phyloP scores from a whole-genome alignment of 2,797 vertebrate genomes.

The Austrolebias charrua region DNA sequence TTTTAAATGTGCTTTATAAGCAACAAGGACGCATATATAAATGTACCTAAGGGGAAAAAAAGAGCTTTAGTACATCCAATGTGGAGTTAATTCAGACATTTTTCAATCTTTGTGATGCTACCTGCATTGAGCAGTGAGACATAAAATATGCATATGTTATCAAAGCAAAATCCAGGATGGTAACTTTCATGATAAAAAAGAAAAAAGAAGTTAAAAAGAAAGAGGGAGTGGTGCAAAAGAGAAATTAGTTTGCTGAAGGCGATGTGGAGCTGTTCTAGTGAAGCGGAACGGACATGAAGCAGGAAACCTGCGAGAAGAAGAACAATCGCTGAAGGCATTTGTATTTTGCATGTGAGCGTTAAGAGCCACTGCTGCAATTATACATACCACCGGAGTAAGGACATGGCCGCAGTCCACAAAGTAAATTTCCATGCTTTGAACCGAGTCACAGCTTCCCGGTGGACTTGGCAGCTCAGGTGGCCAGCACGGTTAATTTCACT shows the following conservation, averaged over 20 bases:
- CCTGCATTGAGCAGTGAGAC: conserved; percentile 63
- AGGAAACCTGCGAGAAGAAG: conserved; percentile 68
- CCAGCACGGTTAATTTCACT: conserved; percentile 60
- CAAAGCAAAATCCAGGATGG: conserved; percentile 79
- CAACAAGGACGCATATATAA: conserved; percentile 36
- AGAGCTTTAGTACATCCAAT: conserved; percentile 15
- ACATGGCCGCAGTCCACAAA: conserved; percentile 69
- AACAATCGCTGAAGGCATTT: conserved; percentile 68
- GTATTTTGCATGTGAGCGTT: conserved; percentile 66
- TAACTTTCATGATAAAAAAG: conserved; percentile 75
- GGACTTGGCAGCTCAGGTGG: conserved; percentile 67
- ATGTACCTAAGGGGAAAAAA: conserved; percentile 36
- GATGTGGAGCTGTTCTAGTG: conserved; percentile 76
- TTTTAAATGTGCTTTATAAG: conserved; percentile 42
- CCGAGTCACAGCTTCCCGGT: conserved; percentile 55
- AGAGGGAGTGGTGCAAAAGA: conserved; percentile 56
- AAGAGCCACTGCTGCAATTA: conserved; percentile 69
- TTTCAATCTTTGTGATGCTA: conserved; percentile 53
- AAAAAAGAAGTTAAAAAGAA: conserved; percentile 51
- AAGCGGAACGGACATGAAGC: conserved; percentile 67
- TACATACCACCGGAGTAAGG: conserved; percentile 64
- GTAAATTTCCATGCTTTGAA: conserved; percentile 68
- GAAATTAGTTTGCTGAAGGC: conserved; percentile 72
- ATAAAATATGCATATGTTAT: conserved; percentile 80
- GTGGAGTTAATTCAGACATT: conserved; percentile 4